Conservation (phyloP, 2,113 vertebrate genomes). For the Eurystomus gularis region DNA sequence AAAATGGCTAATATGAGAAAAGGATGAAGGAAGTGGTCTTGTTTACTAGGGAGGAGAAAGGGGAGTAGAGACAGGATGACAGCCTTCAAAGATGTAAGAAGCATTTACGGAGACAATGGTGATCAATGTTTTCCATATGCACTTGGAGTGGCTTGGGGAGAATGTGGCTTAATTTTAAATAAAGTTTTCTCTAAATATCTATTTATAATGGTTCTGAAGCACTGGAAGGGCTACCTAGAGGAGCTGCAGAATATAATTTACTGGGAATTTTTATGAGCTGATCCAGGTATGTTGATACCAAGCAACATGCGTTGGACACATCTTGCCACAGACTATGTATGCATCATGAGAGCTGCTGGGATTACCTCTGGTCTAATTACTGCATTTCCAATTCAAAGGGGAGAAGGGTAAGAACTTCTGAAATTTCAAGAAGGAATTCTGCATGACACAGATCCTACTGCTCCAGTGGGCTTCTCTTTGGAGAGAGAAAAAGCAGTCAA, state of each 20-base stretch:
- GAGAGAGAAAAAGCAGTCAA: not conserved
- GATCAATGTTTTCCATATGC: not conserved
- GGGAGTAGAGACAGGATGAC: not conserved
- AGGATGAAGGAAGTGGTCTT: not conserved
- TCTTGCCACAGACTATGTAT: not conserved
- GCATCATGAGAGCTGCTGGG: not conserved
- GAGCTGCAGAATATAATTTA: not conserved
- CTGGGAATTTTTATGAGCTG: not conserved
- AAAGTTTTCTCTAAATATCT: not conserved
- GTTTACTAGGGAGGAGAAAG: not conserved
- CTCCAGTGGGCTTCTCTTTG: not conserved
- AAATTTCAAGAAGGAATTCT: not conserved
- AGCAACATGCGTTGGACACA: not conserved
- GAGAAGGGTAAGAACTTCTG: not conserved
- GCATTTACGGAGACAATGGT: not conserved
- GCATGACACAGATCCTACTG: not conserved
- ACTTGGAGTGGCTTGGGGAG: not conserved
- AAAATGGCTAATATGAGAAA: not conserved
- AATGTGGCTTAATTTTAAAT: not conserved
- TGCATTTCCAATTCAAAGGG: not conserved
- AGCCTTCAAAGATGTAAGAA: not conserved
- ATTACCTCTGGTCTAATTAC: not conserved
- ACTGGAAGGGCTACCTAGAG: conserved; percentile 10
- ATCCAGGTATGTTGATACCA: not conserved
- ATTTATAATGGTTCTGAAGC: not conserved